Conservation (phyloP, 2,888 invertebrate genomes). For the Xanthorhoe designata region DNA sequence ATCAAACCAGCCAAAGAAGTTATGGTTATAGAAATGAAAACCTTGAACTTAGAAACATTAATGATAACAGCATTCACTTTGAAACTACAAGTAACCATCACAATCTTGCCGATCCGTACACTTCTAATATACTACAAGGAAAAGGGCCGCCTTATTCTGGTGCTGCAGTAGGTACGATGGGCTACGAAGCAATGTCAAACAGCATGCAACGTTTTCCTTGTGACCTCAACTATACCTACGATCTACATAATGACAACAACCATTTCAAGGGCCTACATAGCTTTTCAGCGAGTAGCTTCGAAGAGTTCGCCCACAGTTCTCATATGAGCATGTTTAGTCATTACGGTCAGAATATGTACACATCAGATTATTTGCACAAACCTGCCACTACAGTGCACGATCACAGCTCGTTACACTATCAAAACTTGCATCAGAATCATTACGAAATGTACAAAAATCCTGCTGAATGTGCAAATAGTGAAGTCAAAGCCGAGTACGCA, state of each 20-base stretch:
- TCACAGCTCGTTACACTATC: conserved; percentile 69
- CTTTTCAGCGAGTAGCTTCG: conserved; percentile 80
- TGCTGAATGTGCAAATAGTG: conserved; percentile 71
- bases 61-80: conserved; percentile 69
- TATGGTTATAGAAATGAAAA: conserved; percentile 75
- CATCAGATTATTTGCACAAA: conserved; percentile 76
- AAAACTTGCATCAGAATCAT: conserved; percentile 66
- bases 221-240: conserved; percentile 78
- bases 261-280: conserved; percentile 77
- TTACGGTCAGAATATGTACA: conserved; percentile 80
- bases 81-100: conserved; percentile 74
- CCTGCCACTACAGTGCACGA: conserved; percentile 62
- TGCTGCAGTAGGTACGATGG: conserved; percentile 57
- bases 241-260: conserved; percentile 64
- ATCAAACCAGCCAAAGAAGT: conserved; percentile 55
- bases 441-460: conserved; percentile 76
- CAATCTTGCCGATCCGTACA: conserved; percentile 75
- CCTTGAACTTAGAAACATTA: conserved; percentile 74
- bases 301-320: conserved; percentile 83
- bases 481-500: conserved; percentile 86
- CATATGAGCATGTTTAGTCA: conserved; percentile 82
- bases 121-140: conserved; percentile 73
- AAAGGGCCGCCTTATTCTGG: conserved; percentile 73
- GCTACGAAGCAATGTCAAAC: conserved; percentile 66
- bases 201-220: conserved; percentile 77